Evolutionary conservation across 2,797 vertebrate species (phyloP).

Genomic region (Esox masquinongy): DNA sequence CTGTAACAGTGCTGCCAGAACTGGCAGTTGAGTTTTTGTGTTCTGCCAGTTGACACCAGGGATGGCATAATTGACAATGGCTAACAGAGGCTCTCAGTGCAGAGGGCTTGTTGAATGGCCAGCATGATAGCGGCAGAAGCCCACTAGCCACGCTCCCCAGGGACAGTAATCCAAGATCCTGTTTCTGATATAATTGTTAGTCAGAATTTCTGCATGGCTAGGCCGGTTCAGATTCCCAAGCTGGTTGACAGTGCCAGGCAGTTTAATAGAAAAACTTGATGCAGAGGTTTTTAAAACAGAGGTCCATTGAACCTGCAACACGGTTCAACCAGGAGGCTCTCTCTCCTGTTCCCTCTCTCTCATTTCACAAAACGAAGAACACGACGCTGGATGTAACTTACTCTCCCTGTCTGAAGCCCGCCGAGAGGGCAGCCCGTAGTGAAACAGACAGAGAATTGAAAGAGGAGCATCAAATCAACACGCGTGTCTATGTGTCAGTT

Average conservation of each 20-base stretch:
- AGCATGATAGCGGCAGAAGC: constrained; percentile 85
- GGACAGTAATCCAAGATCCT: constrained; percentile 85
- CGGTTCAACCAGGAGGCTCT: constrained; percentile 75
- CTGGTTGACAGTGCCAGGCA: constrained; percentile 85
- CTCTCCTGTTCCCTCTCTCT: constrained; percentile 63
- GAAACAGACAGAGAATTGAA: background rate
- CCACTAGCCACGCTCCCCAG: constrained; percentile 77
- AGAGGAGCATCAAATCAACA: background rate
- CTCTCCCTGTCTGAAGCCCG: constrained; percentile 24
- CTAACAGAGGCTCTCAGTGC: constrained; percentile 79
- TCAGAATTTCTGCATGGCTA: constrained; percentile 87
- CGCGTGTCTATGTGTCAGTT: background rate
- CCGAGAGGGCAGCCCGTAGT: constrained; percentile 24
- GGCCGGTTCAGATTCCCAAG: constrained; percentile 82
- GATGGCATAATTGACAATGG: constrained; percentile 86
- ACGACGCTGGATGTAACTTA: constrained; percentile 54
- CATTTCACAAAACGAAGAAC: constrained; percentile 47
- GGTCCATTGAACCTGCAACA: constrained; percentile 77
- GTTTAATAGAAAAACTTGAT: constrained; percentile 87
- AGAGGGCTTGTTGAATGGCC: constrained; percentile 83
- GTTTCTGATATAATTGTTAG: constrained; percentile 91
- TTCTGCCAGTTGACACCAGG: constrained; percentile 83
- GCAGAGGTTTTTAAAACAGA: constrained; percentile 82
- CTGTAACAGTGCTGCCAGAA: constrained; percentile 79
- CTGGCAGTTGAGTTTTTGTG: constrained; percentile 80